A percentile compares a stretch with the other conserved stretches of the same genome.
phyloP scores from a whole-genome alignment of 1,140 invertebrate genomes.

The Antheraea pernyi region DNA sequence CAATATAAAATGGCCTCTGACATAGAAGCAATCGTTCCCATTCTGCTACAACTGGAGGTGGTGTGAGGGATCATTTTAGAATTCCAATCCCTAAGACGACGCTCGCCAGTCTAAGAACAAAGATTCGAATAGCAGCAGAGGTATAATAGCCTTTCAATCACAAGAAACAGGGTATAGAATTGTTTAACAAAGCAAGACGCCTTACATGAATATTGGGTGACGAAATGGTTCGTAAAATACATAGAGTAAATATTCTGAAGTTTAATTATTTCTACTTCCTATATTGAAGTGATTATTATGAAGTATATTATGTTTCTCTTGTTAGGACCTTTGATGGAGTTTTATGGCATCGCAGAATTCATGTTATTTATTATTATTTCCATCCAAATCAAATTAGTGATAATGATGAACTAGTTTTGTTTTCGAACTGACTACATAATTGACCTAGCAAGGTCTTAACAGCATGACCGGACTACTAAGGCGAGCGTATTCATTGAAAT shows the following conservation, averaged over 20 bases:
- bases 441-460: too few species aligned
- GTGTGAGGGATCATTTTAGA: conserved; percentile 46
- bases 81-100: conserved; percentile 46
- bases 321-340: too few species aligned
- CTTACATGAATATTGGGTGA: conserved; percentile 54
- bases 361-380: too few species aligned
- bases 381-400: too few species aligned
- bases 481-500: too few species aligned
- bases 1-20: conserved; percentile 35
- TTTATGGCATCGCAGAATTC: too few species aligned
- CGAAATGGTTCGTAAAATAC: conserved; percentile 34
- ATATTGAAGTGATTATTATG: too few species aligned
- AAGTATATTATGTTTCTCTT: too few species aligned
- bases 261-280: too few species aligned
- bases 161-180: conserved; percentile 42
- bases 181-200: conserved; percentile 25
- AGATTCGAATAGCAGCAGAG: conserved; percentile 32
- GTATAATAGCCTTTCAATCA: conserved; percentile 31
- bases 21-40: conserved; percentile 15
- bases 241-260: conserved; percentile 30
- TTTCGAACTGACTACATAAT: too few species aligned
- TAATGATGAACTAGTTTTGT: too few species aligned
- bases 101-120: conserved; percentile 54
- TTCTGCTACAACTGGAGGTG: background rate
- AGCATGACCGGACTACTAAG: too few species aligned